Evolutionary conservation across 1,140 invertebrate genomes (phyloP), one percentile per base, ranked within the genome.

Genomic region (Drosophila guanche): DNA sequence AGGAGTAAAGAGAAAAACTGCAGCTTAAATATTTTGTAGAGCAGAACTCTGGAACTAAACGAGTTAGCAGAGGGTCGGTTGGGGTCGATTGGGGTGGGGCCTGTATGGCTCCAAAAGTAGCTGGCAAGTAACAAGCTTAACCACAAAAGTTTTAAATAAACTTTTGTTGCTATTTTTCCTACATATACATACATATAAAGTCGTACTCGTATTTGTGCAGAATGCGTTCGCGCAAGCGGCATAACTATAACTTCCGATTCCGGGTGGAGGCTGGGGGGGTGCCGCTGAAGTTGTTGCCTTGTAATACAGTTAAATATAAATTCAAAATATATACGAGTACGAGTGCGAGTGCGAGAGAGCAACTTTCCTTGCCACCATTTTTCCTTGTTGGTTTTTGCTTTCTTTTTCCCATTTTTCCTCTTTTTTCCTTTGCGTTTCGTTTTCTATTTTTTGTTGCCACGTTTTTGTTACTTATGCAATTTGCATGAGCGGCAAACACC

Each of bases 201-300:
- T 20, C 16, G 16, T 20, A 20, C 16, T 20, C 16, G 16, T 20
- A 20, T 20, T 20, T 20, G 16, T 69, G 22, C 69, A 83, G 59
- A 63, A 56, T 77, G 74, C 69, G 69, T 76, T 41, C 79, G 79
- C 80, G 77, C 65, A 42, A 80, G 81, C 81, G 73, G 81, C 80
- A 86, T 85, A 80, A 86, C 80, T 85, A 85, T 86, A 85, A 85
- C 80, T 85, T 85, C 80, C 80, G 80, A 85, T 85, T 85, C 80
- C 76, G 80, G 63, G 67, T 54, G 43, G 25, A 43, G 65, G 43
- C 43, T 50, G 22, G 48, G 43, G n/a, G 29, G 14, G 12, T 23
- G 8, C 10, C 14, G 20, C 16, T 70, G 70, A 46, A 47, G 71
- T 50, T 27, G 43, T 43, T 73, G 68, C 73, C 79, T 69, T 70